Base-by-base conservation (phyloP, 1,140 invertebrate genomes). In the Dinothrombium tinctorium region DNA sequence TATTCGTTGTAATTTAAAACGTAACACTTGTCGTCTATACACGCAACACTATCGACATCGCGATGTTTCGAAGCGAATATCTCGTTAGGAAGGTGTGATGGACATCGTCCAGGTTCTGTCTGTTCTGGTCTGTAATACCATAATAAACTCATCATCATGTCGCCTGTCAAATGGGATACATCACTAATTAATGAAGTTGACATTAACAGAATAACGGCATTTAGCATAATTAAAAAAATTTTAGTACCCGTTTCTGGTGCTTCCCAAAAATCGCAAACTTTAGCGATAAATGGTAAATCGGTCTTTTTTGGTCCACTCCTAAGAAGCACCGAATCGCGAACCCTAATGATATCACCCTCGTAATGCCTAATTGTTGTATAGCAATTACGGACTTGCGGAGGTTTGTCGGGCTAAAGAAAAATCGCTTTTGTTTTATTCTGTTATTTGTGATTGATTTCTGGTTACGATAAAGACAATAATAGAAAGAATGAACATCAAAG, bases 41-140 rank as follows among this genome's bases (percentile, higher is more conserved):
- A 94, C 37, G 86, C 87, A 20, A 94, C 86, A 53, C 81, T 87
- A 59, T 87, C 89, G 43, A 74, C 76, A 61, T 92, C 86, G 37
- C 76, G 69, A 61, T 94, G 87, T 40, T 81, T 72, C 2, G 84
- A 92, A 20, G 87, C 87, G 62, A 90, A 95, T 32, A 94, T 74
- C 62, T 94, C 87, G 53, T 86, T 80, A 12, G 15, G 5, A 50
- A 75, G 71, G 59, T 89, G 79, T 17, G 68, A 68, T 17, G 69
- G 62, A 47, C 69, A 67, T 5, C 80, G 65, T 2, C 83, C 82
- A 51, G 74, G 71, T 50, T 94, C 84, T 0, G 83, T 90, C 59
- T 95, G 87, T 61, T 96, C 87, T 0, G 87, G 86, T 51, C 86
- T 69, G 61, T 96, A 95, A 63, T 90, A 96, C 89, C 89, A 94